Base-by-base conservation (phyloP, 2,113 vertebrate genomes). In the Eidolon helvum region DNA sequence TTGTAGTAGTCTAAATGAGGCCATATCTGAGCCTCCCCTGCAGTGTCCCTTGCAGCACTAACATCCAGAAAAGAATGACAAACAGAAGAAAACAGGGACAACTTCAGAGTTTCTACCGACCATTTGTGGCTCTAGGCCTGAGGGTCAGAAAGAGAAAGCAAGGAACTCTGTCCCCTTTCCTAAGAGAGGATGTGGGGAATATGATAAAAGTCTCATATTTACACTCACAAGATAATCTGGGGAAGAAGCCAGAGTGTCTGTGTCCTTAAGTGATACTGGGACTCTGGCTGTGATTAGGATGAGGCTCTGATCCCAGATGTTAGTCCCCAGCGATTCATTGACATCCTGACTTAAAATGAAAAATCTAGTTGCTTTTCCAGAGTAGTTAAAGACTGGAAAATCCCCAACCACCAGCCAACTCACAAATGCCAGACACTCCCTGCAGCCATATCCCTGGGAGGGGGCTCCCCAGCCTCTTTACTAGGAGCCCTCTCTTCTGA, bases 231-330 rank as follows among this genome's bases (percentile, higher is more conserved):
- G 68, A 83, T 95, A 75, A 26, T 74, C 33, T 43, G n/a, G 40
- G 53, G 77, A 78, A 88, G 85, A 94, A 78, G 88, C 88, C 85
- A 75, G 80, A 14, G 19, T 18, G 59, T 92, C 84, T 94, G 84
- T 90, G 88, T 97, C 88, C 94, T 95, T 84, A 90, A 77, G 79
- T 86, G 93, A 91, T 96, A 93, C 15, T 5, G 71, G 96, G 82
- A 72, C 30, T 80, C 75, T 72, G 79, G 63, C 74, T 95, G 66
- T 22, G 50, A 45, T 69, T 57, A 77, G 72, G 84, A 88, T 43
- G 50, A 63, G 69, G 72, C 88, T 94, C 26, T 0, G 1, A 24
- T 92, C 38, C 91, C 77, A 53, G 75, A 92, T 53, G 61, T 92
- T 80, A 26, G 84, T 85, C 66, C 68, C 85, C 55, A 68, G 85